A percentile compares a stretch with the other conserved stretches of the same genome.
Evolutionary conservation across 2,888 invertebrate genomes (phyloP).

Genomic region (Thalpophila matura): DNA sequence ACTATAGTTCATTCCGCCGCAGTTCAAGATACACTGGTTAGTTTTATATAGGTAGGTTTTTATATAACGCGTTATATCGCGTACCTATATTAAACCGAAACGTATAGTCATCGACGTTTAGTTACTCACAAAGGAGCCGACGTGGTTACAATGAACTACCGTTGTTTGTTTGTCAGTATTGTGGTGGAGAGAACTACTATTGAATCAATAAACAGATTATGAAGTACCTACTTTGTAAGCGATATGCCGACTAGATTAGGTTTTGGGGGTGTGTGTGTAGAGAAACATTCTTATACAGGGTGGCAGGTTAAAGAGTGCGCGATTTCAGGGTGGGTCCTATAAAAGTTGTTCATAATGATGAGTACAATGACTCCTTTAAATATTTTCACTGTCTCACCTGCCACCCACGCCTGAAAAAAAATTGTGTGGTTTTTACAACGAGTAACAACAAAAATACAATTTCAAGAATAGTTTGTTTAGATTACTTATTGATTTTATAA

Average conservation of each 20-base stretch:
- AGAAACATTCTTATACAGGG: too few species aligned
- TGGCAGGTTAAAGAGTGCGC: too few species aligned
- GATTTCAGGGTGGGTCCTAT: too few species aligned
- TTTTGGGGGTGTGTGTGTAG: conserved; percentile 64
- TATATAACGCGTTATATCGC: conserved; percentile 59
- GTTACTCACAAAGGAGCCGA: conserved; percentile 62
- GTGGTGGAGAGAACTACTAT: conserved; percentile 71
- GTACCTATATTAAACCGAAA: conserved; percentile 50
- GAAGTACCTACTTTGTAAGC: conserved; percentile 82
- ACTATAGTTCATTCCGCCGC: conserved; percentile 3
- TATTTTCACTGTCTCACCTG: too few species aligned
- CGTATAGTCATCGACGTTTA: conserved; percentile 58
- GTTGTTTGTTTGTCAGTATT: conserved; percentile 76
- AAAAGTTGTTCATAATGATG: too few species aligned
- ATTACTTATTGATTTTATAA: too few species aligned
- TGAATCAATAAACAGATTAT: conserved; percentile 88
- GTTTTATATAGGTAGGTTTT: conserved; percentile 37
- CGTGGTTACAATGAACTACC: conserved; percentile 74
- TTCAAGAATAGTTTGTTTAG: too few species aligned
- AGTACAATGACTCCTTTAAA: too few species aligned
- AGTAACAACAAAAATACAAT: too few species aligned
- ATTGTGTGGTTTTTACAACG: too few species aligned
- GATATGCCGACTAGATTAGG: conserved; percentile 78
- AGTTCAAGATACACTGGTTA: conserved; percentile 6
- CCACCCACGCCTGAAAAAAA: too few species aligned